These are phyloP conservation scores for Nyctalus aviator DNA, from an alignment of 2,797 vertebrate species.

Conservation along the genomic window DNA sequence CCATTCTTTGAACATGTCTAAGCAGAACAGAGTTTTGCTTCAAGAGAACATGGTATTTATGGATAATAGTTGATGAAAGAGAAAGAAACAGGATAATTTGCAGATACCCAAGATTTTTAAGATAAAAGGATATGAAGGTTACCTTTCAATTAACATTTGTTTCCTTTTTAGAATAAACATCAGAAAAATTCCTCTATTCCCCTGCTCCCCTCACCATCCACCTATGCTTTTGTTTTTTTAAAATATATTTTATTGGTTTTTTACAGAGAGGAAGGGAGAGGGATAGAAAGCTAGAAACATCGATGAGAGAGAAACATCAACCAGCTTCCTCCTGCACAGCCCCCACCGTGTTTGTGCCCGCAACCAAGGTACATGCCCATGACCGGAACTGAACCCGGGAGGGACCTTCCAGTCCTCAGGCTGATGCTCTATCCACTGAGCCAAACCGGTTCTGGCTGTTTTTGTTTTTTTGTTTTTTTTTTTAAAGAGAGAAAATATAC, in stretches of 20 bases:
- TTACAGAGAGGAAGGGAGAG: too few relatives aligned
- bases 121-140: background rate
- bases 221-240: background rate
- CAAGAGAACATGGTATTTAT: conserved; percentile 43
- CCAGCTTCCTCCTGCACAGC: too few relatives aligned
- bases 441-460: too few relatives aligned
- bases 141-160: conserved; percentile 41
- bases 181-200: background rate
- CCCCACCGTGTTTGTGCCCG: too few relatives aligned
- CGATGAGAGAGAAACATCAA: too few relatives aligned
- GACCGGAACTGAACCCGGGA: too few relatives aligned
- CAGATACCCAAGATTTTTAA: conserved; percentile 51
- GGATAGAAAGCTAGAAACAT: too few relatives aligned
- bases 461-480: too few relatives aligned
- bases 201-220: background rate
- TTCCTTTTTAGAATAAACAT: conserved; percentile 4
- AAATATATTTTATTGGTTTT: too few relatives aligned
- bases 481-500: background rate
- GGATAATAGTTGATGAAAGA: conserved; percentile 45
- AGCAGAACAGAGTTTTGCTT: conserved; percentile 51
- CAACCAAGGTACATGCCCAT: too few relatives aligned
- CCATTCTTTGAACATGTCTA: conserved; percentile 34
- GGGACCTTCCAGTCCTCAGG: too few relatives aligned
- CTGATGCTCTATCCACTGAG: too few relatives aligned
- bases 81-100: conserved; percentile 34